Evolutionary conservation across 2,113 vertebrate genomes (phyloP).

Genomic region (Hemiscyllium ocellatum): DNA sequence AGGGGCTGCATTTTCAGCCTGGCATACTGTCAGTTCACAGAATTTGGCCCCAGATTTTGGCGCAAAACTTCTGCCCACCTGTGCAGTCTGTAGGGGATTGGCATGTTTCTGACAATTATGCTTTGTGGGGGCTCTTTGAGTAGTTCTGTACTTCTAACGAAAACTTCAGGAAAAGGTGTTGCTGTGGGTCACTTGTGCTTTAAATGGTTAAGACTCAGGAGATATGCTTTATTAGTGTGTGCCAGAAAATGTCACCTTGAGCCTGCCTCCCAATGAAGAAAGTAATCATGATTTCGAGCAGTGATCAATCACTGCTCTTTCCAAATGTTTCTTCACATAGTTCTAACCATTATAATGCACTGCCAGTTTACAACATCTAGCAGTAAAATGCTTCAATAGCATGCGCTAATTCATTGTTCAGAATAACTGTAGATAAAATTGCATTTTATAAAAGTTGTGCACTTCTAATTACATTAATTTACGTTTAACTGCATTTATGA

Average conservation of each 20-base stretch:
- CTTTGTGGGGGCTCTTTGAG: neutral
- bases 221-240: neutral
- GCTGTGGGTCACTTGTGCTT: neutral
- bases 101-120: neutral
- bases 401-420: neutral
- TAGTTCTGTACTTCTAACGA: neutral
- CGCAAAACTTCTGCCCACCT: neutral
- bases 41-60: neutral
- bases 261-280: neutral
- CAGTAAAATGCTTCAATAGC: neutral
- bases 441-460: neutral
- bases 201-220: neutral
- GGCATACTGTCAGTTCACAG: neutral
- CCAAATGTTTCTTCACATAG: neutral
- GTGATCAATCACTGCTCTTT: neutral
- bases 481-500: neutral
- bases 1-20: neutral
- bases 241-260: constrained; percentile 34
- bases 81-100: neutral
- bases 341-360: neutral
- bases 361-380: neutral
- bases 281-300: neutral
- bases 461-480: too few species aligned
- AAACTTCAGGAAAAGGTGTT: neutral
- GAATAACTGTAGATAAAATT: neutral